Conservation (phyloP, 2,113 vertebrate genomes). For the Coryphaenoides rupestris region DNA sequence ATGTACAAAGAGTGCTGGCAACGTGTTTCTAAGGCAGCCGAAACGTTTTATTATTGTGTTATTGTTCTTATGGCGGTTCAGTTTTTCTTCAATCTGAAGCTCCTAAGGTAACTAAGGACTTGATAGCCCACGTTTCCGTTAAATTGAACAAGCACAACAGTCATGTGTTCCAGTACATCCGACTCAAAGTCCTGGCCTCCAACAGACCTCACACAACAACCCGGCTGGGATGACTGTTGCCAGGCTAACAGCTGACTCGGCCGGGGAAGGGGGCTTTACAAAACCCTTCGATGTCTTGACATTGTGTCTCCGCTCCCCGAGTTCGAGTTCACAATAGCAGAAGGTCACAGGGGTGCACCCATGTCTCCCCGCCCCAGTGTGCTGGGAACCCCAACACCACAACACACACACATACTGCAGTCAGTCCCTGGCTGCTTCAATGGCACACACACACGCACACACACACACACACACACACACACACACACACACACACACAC, state of each 20-base stretch:
- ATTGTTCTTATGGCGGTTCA: too few species aligned
- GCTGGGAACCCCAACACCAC: conserved; percentile 42
- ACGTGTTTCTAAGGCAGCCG: too few species aligned
- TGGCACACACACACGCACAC: conserved; percentile 33
- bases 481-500: conserved; percentile 26
- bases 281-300: conserved; percentile 28
- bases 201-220: too few species aligned
- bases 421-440: conserved; percentile 28
- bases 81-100: too few species aligned
- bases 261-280: conserved; percentile 23
- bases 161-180: too few species aligned
- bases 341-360: conserved; percentile 44
- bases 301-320: conserved; percentile 28
- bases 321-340: conserved; percentile 39
- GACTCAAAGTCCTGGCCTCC: too few species aligned
- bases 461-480: conserved; percentile 37
- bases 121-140: too few species aligned
- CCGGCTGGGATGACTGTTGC: conserved; percentile 1
- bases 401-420: conserved; percentile 50
- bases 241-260: conserved; percentile 27
- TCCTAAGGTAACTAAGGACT: too few species aligned
- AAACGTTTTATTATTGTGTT: too few species aligned
- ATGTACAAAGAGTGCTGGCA: too few species aligned
- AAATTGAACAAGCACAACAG: too few species aligned
- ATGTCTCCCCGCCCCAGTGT: conserved; percentile 29